phyloP scores from a whole-genome alignment of 2,797 vertebrate species.

The Myotis findleyi region DNA sequence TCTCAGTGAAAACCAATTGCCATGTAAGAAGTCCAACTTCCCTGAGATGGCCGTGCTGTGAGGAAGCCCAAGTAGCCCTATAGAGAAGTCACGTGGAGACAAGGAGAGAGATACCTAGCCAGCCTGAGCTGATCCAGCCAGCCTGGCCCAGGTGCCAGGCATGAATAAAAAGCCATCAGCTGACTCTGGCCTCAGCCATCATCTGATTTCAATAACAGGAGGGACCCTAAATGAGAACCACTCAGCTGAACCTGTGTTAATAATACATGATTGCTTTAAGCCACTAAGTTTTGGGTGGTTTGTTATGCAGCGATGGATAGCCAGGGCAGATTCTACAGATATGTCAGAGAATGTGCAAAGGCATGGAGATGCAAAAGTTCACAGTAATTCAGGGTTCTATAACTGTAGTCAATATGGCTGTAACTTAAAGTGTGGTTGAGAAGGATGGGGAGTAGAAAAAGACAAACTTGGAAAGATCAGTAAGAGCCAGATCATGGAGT shows the following conservation, averaged over 20 bases:
- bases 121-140: not conserved
- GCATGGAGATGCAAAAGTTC: not conserved
- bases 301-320: not conserved
- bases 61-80: not conserved
- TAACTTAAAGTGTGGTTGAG: not conserved
- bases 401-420: not conserved
- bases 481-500: not conserved
- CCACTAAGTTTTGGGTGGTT: not conserved
- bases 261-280: not conserved
- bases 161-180: not conserved
- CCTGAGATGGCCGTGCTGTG: not conserved
- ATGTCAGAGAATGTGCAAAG: not conserved
- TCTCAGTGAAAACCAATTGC: not conserved
- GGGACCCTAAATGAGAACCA: not conserved
- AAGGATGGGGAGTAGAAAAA: not conserved
- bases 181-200: not conserved
- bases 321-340: not conserved
- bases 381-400: not conserved
- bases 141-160: not conserved
- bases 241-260: not conserved
- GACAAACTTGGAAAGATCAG: not conserved
- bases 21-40: not conserved
- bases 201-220: not conserved
- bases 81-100: not conserved
- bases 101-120: not conserved